A percentile compares a stretch with the other conserved stretches of the same genome.
These are phyloP conservation scores for Zophobas atratus DNA, from an alignment of 1,140 invertebrate species.

Conservation along the genomic window DNA sequence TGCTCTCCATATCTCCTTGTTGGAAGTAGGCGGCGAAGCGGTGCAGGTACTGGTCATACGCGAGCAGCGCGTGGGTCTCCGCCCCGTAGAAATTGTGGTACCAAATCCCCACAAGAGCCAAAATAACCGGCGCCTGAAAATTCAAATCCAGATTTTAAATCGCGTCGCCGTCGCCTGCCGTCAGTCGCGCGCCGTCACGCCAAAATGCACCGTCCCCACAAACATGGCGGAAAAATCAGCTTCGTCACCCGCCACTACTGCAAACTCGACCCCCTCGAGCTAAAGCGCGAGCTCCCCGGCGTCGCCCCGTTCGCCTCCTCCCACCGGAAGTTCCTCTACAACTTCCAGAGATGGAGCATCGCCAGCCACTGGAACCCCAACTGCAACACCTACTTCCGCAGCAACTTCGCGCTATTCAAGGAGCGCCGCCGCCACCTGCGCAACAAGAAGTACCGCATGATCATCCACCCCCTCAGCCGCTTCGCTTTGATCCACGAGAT, in stretches of 20 bases:
- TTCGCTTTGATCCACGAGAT: conserved; percentile 33
- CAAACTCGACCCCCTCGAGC: conserved; percentile 8
- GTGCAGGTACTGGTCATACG: conserved; percentile 99
- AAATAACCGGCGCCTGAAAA: conserved; percentile 90
- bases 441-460: conserved; percentile 6
- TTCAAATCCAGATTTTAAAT: conserved; percentile 48
- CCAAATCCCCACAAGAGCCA: conserved; percentile 97
- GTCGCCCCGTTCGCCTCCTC: background rate
- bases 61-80: conserved; percentile 96
- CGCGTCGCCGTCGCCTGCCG: background rate
- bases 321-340: conserved; percentile 11
- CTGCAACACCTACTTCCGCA: conserved; percentile 47
- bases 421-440: conserved; percentile 46
- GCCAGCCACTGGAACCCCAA: conserved; percentile 4
- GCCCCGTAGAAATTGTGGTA: conserved; percentile 96
- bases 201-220: conserved; percentile 11
- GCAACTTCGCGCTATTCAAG: conserved; percentile 30
- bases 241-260: conserved; percentile 2
- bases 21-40: conserved; percentile 99
- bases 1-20: conserved; percentile 99
- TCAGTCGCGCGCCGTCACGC: background rate
- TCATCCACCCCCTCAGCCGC: conserved; percentile 51
- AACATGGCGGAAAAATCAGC: background rate
- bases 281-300: background rate
- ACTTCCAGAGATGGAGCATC: background rate